These are phyloP conservation scores for Zaprionus davidi DNA, from an alignment of 1,140 invertebrate genomes.

Conservation along the genomic window DNA sequence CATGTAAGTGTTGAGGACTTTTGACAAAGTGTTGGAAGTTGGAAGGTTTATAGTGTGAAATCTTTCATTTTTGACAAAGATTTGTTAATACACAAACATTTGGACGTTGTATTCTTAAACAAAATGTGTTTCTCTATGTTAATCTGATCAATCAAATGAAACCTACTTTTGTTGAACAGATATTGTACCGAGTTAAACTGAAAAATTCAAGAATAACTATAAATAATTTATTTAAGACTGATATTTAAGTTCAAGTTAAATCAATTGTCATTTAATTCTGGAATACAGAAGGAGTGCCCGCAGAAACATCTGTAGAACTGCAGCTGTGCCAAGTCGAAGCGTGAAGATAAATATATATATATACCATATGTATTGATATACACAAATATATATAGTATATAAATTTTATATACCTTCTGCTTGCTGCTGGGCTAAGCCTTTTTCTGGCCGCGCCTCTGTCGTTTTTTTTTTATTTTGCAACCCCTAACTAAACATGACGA, in stretches of 20 bases:
- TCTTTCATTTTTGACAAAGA: too few relatives aligned
- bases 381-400: background rate
- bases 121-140: too few relatives aligned
- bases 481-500: conserved; percentile 62
- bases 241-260: background rate
- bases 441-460: conserved; percentile 10
- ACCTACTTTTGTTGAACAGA: too few relatives aligned
- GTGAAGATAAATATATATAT: conserved; percentile 16
- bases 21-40: too few relatives aligned
- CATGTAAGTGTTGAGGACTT: too few relatives aligned
- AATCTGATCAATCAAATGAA: too few relatives aligned
- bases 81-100: too few relatives aligned
- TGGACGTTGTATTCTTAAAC: too few relatives aligned
- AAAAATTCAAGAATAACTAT: background rate
- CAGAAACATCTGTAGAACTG: conserved; percentile 26
- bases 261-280: background rate
- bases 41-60: too few relatives aligned
- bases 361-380: background rate
- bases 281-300: background rate
- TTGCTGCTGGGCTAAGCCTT: background rate
- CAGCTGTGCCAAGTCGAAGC: conserved; percentile 20
- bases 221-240: background rate
- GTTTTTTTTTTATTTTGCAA: conserved; percentile 42
- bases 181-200: background rate
- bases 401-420: background rate